Evolutionary conservation across 1,140 invertebrate species (phyloP), one percentile per base, ranked within the genome.

Genomic region (Lutraria rhynchaena): DNA sequence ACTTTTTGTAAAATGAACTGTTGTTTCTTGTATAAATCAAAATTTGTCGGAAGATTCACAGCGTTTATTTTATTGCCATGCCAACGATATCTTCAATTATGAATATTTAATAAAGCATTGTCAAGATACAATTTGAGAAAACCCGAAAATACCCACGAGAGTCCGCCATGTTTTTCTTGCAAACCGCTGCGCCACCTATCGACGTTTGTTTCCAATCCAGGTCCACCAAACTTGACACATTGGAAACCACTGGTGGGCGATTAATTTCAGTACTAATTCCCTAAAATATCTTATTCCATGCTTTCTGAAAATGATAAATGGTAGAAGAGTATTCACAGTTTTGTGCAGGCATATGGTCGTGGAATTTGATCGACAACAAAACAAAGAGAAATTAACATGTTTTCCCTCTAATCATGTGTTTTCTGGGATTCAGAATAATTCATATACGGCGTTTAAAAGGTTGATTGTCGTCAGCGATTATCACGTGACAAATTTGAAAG

Each of bases 51-150:
- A 15, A 46, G 46, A 60, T 27, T 75, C 58, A n/a, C 58, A 27
- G 57, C 41, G 58, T 61, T 75, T 75, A 44, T 60, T 75, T 75
- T 61, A 61, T 75, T 75, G 55, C 19, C 53, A 49, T 41, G 13
- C 24, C 75, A 27, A 51, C 63, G 76, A 69, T 69, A 80, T 46
- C 76, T 69, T 63, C 55, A 58, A 69, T 69, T 80, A 80, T 80
- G 65, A 80, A 80, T 80, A 80, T 80, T 80, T 80, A 80, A 80
- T 80, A 69, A 69, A 35, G 15, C 49, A 55, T 80, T 80, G 76
- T 80, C 60, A 80, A 67, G 76, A 80, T 67, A 80, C 41, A 58
- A 80, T 70, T 80, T 80, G 63, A 77, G 76, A 80, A 80, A 80
- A 80, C 65, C 63, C 53, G 53, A 49, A 69, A 69, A 70, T 65